A percentile compares a stretch with the other conserved stretches of the same genome.
These are phyloP conservation scores for Varanus salvator DNA, from an alignment of 2,113 vertebrate genomes.

Conservation along the genomic window DNA sequence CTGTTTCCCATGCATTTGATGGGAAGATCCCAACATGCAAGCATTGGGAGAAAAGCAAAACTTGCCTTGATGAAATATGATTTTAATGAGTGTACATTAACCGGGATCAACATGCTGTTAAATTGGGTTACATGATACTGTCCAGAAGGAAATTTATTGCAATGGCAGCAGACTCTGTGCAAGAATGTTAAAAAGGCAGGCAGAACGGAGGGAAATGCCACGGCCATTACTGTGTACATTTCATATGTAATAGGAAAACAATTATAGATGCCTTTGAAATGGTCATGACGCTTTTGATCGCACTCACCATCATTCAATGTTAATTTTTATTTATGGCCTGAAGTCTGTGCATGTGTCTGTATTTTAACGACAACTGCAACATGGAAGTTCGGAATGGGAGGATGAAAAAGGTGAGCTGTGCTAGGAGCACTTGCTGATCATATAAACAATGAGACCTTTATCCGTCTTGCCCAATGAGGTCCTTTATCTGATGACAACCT, in stretches of 20 bases:
- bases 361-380: slow-evolving; percentile 36
- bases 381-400: neutral
- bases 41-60: neutral
- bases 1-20: neutral
- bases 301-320: neutral
- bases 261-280: slow-evolving; percentile 40
- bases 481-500: slow-evolving; percentile 75
- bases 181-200: neutral
- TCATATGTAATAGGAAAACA: slow-evolving; percentile 40
- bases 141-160: neutral
- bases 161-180: neutral
- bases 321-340: slow-evolving; percentile 53
- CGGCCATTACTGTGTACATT: neutral
- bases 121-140: neutral
- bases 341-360: neutral
- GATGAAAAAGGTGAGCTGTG: neutral
- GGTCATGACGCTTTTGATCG: slow-evolving; percentile 35
- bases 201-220: neutral
- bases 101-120: neutral
- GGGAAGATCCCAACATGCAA: neutral
- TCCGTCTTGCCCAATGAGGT: slow-evolving; percentile 65
- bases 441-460: slow-evolving; percentile 77
- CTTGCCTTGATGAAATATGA: slow-evolving; percentile 6
- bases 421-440: slow-evolving; percentile 70
- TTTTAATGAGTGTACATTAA: neutral